Evolutionary conservation across 2,888 invertebrate genomes (phyloP).

Genomic region (Exocentrus adspersus): DNA sequence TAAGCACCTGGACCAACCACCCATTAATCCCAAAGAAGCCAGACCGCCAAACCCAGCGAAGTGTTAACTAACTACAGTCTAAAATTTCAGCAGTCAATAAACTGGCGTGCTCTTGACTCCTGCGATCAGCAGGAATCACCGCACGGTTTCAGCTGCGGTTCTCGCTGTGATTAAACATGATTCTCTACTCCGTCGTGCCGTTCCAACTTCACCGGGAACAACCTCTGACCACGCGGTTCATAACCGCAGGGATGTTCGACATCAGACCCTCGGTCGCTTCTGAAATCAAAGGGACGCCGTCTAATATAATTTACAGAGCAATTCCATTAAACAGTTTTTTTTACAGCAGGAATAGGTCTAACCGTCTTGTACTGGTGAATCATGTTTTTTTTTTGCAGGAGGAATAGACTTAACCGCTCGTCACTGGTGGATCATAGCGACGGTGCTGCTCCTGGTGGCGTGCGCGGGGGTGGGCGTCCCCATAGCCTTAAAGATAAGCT

Average conservation of each 20-base stretch:
- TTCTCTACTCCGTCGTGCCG: conserved; percentile 10
- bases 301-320: not conserved
- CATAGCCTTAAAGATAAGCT: conserved; percentile 79
- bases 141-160: conserved; percentile 12
- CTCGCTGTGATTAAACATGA: conserved; percentile 20
- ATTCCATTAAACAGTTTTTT: too few species aligned
- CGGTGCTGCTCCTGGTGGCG: conserved; percentile 79
- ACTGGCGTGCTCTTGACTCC: not conserved
- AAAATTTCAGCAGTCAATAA: conserved; percentile 13
- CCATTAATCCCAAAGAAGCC: not conserved
- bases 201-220: not conserved
- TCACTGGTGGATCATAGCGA: conserved; percentile 82
- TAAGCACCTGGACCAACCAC: not conserved
- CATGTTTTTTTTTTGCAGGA: conserved; percentile 70
- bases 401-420: conserved; percentile 69
- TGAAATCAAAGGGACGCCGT: not conserved
- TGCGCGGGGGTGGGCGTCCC: conserved; percentile 85
- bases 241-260: conserved; percentile 6
- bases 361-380: conserved; percentile 79
- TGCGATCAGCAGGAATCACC: conserved; percentile 14
- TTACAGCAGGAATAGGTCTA: conserved; percentile 67
- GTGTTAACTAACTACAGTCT: not conserved
- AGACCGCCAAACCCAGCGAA: conserved; percentile 1
- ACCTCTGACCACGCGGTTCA: not conserved
- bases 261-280: not conserved